Base-by-base conservation (phyloP, 2,113 vertebrate genomes). In the Saiga tatarica region DNA sequence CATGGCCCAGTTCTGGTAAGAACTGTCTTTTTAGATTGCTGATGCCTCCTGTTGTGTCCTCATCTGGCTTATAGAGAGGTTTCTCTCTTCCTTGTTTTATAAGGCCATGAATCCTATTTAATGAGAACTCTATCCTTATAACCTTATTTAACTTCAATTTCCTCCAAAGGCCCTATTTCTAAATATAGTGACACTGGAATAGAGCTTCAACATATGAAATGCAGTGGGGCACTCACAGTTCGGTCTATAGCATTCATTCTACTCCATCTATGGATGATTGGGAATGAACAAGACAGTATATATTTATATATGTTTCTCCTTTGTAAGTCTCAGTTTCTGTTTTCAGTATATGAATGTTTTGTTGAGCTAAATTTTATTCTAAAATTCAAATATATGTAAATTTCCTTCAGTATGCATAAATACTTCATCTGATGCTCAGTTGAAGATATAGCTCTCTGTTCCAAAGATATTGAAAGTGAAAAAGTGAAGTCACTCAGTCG, bases 391-490 rank as follows among this genome's bases (percentile, higher is more conserved):
- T 45, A 23, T 50, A 30, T 89, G 23, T 59, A 87, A 47, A 95
- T 91, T 97, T 96, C 45, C 5, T 89, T n/a, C 15, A 84, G 21
- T 89, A 67, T 89, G 39, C 16, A 42, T 55, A 97, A 87, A 4
- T 19, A 42, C 26, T 87, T 89, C 7, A 57, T 88, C 76, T 94
- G 57, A 47, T 33, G 57, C 39, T 93, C 21, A 94, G 26, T 15
- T 76, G 39, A 94, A 60, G 33, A 96, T 59, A 78, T 60, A 55
- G 10, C 89, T 97, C 28, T 96, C 39, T 97, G 7, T 89, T 85
- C 7, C 28, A 91, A 21, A 39, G 95, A 42, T 79, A 26, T 14
- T 88, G 60, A 47, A 47, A 47, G 47, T 47, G 47, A 47, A 47
- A 47, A 47, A 47, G 47, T 12, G 47, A 47, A 47, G 47, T 47